Base-by-base conservation (phyloP, 2,113 vertebrate genomes). In the Ceyx cyanopectus region DNA sequence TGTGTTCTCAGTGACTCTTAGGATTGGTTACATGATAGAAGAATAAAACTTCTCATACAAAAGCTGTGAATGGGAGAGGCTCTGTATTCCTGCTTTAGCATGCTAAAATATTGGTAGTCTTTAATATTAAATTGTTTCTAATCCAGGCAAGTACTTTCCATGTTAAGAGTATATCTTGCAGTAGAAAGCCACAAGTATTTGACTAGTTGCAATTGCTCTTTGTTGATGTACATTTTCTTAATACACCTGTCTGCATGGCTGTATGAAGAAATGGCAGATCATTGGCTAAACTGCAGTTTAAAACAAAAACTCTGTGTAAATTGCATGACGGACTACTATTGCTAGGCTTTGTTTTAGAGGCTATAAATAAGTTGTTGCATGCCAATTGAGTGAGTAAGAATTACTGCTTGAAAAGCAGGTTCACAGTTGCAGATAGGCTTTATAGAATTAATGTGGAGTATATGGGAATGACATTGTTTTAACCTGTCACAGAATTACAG, bases 351-450 rank as follows among this genome's bases (percentile, higher is more conserved):
- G 82, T 88, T 95, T 80, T 60, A 73, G 56, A 81, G 58, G 60
- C 92, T 95, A 84, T 96, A 94, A 95, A 95, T 95, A 92, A 92
- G 73, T 70, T 68, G 80, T 48, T 68, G 90, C 86, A 78, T 90
- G 73, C 92, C 85, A 87, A 3, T 82, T 94, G 51, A 63, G 26
- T 94, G 93, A 94, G 82, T 90, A 94, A 90, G 80, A 56, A 86
- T 72, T 83, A 53, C 69, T 88, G 73, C 77, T 90, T 48, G 63
- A 77, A 80, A 73, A 91, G 60, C 68, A 85, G 58, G 77, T 95
- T 80, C 41, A 21, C 75, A 51, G 80, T 83, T 82, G 72, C 79
- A 70, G 85, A 63, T 77, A 34, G 0, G 27, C 63, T 54, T 50
- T 83, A 34, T 32, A 67, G 76, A 48, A n/a, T 70, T 70, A 22